Evolutionary conservation across 2,113 vertebrate species (phyloP), one percentile per base, ranked within the genome.

Genomic region (Sorex fumeus): DNA sequence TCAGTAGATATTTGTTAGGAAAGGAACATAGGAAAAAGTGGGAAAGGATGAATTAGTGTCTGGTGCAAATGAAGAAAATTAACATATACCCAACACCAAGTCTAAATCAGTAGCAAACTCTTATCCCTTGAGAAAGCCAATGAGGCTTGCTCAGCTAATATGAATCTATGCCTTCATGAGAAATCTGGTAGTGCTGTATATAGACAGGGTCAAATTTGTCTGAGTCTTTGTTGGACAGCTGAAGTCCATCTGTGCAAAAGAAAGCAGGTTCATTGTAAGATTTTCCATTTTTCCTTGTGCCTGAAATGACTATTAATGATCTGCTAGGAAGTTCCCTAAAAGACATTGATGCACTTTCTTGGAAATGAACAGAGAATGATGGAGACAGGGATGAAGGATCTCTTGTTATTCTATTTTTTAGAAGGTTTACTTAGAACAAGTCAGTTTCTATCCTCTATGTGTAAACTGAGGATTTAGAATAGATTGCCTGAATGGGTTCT

Each of bases 301-400:
- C 69, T 80, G 62, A 91, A 94, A 30, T 78, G 87, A 50, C 85
- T 94, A 87, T 76, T 1, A 62, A 93, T 76, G 75, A n/a, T 45
- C 94, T 91, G 62, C 93, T 87, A 94, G 45, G 78, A 96, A 94
- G 91, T 45, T 89, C 95, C 88, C 93, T 96, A 93, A 96, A 96
- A 95, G 91, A 84, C 45, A 83, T 40, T 18, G 50, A 90, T 94
- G 11, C 15, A 47, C 18, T 32, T 81, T 80, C 53, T 50, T 64
- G 75, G 36, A 83, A 60, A 2, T 0, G 5, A n/a, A 18, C 60
- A 66, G 34, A 81, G 27, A 84, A 3, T 47, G 66, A 19, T 32
- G 28, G 67, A 50, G 25, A 1, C 43, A 93, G 15, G 30, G 23
- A 64, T 3, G 15, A 36, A 80, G 19, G 18, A 30, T 67, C 23